phyloP scores from a whole-genome alignment of 2,888 invertebrate species.

The Volucella zonaria region DNA sequence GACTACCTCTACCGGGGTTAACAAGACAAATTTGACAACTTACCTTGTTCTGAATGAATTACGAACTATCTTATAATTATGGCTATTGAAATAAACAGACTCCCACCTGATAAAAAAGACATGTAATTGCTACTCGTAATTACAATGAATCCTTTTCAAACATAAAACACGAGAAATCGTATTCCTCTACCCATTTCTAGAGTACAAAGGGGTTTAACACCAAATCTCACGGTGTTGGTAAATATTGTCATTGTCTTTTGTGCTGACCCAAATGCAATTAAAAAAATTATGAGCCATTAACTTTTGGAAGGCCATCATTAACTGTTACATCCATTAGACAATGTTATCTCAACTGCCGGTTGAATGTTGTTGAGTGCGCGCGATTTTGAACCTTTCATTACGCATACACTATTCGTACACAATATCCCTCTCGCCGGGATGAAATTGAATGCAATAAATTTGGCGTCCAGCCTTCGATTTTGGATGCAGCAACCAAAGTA shows the following conservation, averaged over 20 bases:
- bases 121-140: too few relatives aligned
- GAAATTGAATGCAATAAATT: conserved; percentile 63
- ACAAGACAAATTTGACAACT: too few relatives aligned
- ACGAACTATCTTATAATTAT: too few relatives aligned
- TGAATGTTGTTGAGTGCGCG: not conserved
- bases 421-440: not conserved
- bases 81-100: too few relatives aligned
- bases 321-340: conserved; percentile 53
- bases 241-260: conserved; percentile 41
- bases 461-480: conserved; percentile 62
- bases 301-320: conserved; percentile 36
- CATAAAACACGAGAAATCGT: too few relatives aligned
- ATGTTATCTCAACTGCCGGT: conserved; percentile 30
- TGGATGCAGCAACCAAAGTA: conserved; percentile 63
- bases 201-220: too few relatives aligned
- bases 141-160: too few relatives aligned
- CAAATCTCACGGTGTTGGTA: not conserved
- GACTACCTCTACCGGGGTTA: too few relatives aligned
- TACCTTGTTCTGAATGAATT: too few relatives aligned
- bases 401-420: not conserved
- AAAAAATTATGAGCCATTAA: conserved; percentile 41
- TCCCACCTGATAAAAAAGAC: too few relatives aligned
- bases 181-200: too few relatives aligned
- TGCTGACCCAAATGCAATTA: conserved; percentile 14
- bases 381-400: conserved; percentile 10